Evolutionary conservation across 2,113 vertebrate species (phyloP).

Genomic region (Thryonomys swinderianus): DNA sequence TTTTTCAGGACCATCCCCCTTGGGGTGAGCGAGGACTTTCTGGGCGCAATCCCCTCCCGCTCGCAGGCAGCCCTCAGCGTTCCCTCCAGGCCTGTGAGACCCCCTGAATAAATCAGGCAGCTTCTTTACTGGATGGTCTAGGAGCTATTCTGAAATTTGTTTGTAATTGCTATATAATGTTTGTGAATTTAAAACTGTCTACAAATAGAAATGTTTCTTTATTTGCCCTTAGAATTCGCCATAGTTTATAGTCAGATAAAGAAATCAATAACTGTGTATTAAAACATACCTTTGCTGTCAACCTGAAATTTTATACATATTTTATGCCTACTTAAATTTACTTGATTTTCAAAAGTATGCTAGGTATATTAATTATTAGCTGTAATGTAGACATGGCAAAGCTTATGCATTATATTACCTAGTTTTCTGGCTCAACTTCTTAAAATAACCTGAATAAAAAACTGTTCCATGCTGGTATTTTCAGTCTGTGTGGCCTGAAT

Average conservation of each 20-base stretch:
- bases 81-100: not conserved
- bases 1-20: conserved; percentile 66
- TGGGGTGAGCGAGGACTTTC: conserved; percentile 76
- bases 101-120: not conserved
- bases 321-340: not conserved
- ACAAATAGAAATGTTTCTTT: not conserved
- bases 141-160: not conserved
- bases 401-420: not conserved
- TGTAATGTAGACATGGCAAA: not conserved
- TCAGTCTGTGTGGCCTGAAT: conserved; percentile 68
- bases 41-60: conserved; percentile 56
- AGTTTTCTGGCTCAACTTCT: conserved; percentile 36
- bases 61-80: conserved; percentile 67
- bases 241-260: not conserved
- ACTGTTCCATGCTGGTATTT: conserved; percentile 44
- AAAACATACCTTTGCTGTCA: not conserved
- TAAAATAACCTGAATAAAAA: conserved; percentile 71
- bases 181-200: conserved; percentile 2
- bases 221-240: conserved; percentile 5
- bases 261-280: not conserved
- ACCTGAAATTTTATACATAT: not conserved
- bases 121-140: not conserved
- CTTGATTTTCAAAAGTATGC: not conserved
- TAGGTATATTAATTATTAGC: conserved; percentile 62
- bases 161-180: not conserved